Conservation (phyloP, 2,113 vertebrate genomes). For the Brachypteracias leptosomus region DNA sequence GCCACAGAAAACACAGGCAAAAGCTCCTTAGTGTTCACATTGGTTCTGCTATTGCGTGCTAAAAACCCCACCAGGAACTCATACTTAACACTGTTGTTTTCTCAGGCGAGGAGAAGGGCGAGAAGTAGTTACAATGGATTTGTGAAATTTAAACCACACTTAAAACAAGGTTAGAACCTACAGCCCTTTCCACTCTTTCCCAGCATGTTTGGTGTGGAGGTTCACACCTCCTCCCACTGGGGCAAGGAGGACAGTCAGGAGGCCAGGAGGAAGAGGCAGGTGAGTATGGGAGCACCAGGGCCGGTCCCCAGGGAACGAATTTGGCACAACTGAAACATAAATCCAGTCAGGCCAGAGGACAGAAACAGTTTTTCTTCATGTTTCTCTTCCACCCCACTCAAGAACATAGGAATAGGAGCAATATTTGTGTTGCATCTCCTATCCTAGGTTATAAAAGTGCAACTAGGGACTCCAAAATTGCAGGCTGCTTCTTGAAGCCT, state of each 20-base stretch:
- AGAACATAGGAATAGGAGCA: neutral
- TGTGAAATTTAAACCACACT: neutral
- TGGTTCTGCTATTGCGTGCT: neutral
- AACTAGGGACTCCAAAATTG: neutral
- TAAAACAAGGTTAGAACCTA: neutral
- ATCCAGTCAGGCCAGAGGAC: neutral
- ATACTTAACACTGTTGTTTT: neutral
- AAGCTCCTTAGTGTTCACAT: neutral
- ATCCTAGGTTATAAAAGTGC: neutral
- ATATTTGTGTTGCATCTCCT: neutral
- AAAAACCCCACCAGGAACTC: neutral
- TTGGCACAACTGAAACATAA: neutral
- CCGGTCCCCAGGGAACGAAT: neutral
- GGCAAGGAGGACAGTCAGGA: neutral
- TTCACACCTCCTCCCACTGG: neutral
- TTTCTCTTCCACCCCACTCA: neutral
- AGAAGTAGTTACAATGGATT: neutral
- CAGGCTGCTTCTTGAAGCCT: neutral
- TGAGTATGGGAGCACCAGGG: neutral
- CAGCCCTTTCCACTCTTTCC: neutral
- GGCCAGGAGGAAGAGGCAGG: neutral
- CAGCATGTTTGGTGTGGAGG: fast-evolving
- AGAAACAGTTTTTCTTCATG: neutral
- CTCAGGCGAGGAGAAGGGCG: neutral
- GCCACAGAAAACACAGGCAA: neutral